A percentile compares a stretch with the other conserved stretches of the same genome.
These are phyloP conservation scores for Melanostoma mellinum DNA, from an alignment of 2,888 invertebrate genomes.

Conservation along the genomic window DNA sequence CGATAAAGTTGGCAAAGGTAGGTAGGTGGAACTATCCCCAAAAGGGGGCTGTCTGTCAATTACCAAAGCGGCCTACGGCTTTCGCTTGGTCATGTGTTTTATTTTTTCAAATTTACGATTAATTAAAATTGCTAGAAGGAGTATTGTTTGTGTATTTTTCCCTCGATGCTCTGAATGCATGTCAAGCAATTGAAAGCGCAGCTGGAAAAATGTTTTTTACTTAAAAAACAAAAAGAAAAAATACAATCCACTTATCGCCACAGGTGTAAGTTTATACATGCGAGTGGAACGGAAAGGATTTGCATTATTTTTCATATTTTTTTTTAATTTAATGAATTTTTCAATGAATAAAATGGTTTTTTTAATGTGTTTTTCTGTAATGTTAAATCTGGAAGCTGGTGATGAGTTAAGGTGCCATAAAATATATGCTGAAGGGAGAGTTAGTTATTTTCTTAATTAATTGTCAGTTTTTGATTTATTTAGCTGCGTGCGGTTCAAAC, in stretches of 20 bases:
- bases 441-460: slow-evolving; percentile 30
- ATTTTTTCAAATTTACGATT: slow-evolving; percentile 46
- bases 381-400: slow-evolving; percentile 36
- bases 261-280: slow-evolving; percentile 58
- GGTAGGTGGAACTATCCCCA: slow-evolving; percentile 23
- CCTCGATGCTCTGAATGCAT: slow-evolving; percentile 58
- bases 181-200: slow-evolving; percentile 52
- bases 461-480: slow-evolving; percentile 40
- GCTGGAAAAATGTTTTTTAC: neutral
- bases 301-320: slow-evolving; percentile 35
- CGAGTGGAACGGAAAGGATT: slow-evolving; percentile 49
- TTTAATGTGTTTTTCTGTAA: slow-evolving; percentile 15
- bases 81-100: slow-evolving; percentile 42
- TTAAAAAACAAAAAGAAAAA: too few relatives aligned
- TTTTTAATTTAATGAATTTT: slow-evolving; percentile 8
- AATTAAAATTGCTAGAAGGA: slow-evolving; percentile 37
- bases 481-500: slow-evolving; percentile 16
- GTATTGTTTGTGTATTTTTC: slow-evolving; percentile 51
- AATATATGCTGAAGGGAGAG: slow-evolving; percentile 57
- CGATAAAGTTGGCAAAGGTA: slow-evolving; percentile 52
- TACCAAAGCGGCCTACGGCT: slow-evolving; percentile 24
- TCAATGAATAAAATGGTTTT: slow-evolving; percentile 6
- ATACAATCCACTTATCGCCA: slow-evolving; percentile 47
- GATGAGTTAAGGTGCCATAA: slow-evolving; percentile 47
- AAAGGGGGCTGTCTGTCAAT: slow-evolving; percentile 51